Evolutionary conservation across 2,888 invertebrate genomes (phyloP), one percentile per base, ranked within the genome.

Genomic region (Psococerastis gibbosa): DNA sequence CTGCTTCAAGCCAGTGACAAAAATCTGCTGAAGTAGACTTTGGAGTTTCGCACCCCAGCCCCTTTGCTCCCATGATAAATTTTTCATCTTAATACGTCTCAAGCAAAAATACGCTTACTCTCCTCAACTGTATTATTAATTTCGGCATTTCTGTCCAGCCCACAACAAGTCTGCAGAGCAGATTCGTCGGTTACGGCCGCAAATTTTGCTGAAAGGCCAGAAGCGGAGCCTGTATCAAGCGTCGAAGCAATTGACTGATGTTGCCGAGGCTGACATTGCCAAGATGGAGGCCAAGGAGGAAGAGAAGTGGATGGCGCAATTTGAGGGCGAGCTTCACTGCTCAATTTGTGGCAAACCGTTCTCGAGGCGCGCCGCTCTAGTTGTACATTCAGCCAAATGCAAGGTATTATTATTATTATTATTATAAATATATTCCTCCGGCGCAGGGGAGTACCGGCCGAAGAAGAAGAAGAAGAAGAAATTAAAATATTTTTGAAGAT

Each of bases 281-380:
- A 15, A 11, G 6, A 18, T 20, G 6, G 17, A 20, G 20, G 5
- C 15, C 6, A 33, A 33, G 9, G 33, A 33, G 17, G 22, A 38
- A n/a, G 38, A 38, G 22, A 5, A 38, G 11, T 38, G 38, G 38
- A 38, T 5, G 5, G 22, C 17, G 5, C 17, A 38, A 6, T 38
- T 38, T 11, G 38, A 38, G 22, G 38, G 38, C n/a, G 38, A 9
- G 17, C 22, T 38, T n/a, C 6, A 22, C 8, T 38, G 38, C 20
- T 17, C 20, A 20, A 20, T 6, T 15, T 38, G 38, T 11, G 20
- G 38, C 6, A 38, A 38, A 38, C 22, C 38, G n/a, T 38, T 38
- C 22, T 18, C 17, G n/a, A 15, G 38, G 6, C 17, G 38, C 15
- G 38, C 38, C 4, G 38, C 22, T 4, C 22, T 38, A 15, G 22